Base-by-base conservation (phyloP, 2,113 vertebrate species). In the Boulengeromyrus knoepffleri region DNA sequence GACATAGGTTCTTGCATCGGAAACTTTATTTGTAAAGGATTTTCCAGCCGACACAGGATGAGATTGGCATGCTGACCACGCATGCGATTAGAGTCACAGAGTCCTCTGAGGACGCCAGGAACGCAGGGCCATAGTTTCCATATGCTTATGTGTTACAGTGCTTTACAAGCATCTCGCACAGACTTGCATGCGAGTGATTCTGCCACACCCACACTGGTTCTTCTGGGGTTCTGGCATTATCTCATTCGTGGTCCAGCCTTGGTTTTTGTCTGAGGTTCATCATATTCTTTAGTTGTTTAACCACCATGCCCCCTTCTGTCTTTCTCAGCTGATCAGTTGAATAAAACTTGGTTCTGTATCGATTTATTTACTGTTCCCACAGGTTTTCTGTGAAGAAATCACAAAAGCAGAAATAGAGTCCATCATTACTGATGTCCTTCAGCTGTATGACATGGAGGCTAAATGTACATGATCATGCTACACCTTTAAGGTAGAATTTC, bases 371-470 rank as follows among this genome's bases (percentile, higher is more conserved):
- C 24, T 85, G 1, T 92, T 3, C 89, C 62, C n/a, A 53, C 89
- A 97, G 96, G 97, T 97, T 90, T 96, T 97, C 92, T 97, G 96
- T 92, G 96, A 97, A 53, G 95, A 97, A 87, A 93, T 97, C 85
- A 97, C 95, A 83, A 96, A 96, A 94, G 90, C 92, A 47, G 90
- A 95, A 92, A 96, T 98, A 66, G 94, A 97, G 24, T 94, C 95
- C 45, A 97, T 97, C 93, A 95, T 97, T 89, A 95, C 94, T 88
- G 96, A 97, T 92, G 95, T 98, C 86, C 97, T 97, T 91, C 95
- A 96, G 89, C 95, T 98, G 88, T 98, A 98, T 90, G 96, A 96
- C 92, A 94, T 97, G 95, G 97, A 97, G 91, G 96, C 96, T 89
- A 85, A 85, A 56, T 88, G 87, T 62, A 45, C 74, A 45, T 89